A percentile compares a stretch with the other conserved stretches of the same genome.
phyloP scores from a whole-genome alignment of 2,113 vertebrate genomes.

The Eclectus roratus region DNA sequence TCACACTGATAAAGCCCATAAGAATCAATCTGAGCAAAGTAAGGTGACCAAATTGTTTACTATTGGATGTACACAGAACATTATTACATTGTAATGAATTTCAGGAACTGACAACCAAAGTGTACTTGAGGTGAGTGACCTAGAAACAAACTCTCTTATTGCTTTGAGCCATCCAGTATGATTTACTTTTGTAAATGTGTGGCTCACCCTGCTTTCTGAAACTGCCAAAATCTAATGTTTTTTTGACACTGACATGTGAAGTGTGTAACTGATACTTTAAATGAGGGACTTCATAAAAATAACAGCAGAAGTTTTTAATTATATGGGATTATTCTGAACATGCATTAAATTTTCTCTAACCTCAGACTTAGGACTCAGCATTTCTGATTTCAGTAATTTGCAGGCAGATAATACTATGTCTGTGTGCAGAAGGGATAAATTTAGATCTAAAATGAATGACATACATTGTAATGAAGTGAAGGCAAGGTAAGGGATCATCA shows the following conservation, averaged over 20 bases:
- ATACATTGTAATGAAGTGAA: constrained; percentile 44
- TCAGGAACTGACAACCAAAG: background rate
- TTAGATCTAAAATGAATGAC: constrained; percentile 54
- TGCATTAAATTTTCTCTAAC: constrained; percentile 16
- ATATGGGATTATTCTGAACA: constrained; percentile 42
- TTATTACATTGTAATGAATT: background rate
- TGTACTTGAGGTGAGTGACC: constrained; percentile 15
- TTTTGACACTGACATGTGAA: background rate
- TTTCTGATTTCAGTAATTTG: constrained; percentile 54
- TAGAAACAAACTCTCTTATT: background rate
- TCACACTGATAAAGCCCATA: background rate
- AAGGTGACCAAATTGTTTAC: background rate
- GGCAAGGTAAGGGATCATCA: constrained; percentile 44
- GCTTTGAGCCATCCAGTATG: background rate
- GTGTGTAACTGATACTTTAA: background rate
- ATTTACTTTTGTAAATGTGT: background rate
- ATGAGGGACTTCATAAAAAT: constrained; percentile 13
- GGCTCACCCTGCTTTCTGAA: background rate
- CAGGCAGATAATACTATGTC: constrained; percentile 30
- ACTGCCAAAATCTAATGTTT: background rate
- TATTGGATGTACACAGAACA: background rate
- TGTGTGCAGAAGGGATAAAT: constrained; percentile 43
- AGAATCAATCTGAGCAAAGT: background rate
- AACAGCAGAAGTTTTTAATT: constrained; percentile 36
- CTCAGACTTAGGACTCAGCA: constrained; percentile 42